Conservation (phyloP, 2,888 invertebrate genomes). For the Exephanes ischioxanthus region DNA sequence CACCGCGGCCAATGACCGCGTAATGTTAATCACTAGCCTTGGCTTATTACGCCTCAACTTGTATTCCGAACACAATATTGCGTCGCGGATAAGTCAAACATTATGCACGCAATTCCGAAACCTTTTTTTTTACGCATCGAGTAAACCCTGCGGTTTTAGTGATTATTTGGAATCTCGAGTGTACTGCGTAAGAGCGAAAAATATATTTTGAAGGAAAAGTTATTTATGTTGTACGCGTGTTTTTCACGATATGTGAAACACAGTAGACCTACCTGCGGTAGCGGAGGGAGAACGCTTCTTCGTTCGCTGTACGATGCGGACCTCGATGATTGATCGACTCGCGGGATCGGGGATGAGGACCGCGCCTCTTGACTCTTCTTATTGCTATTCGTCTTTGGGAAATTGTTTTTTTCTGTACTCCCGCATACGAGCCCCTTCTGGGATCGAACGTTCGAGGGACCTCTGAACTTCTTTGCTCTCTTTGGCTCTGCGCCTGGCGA, state of each 20-base stretch:
- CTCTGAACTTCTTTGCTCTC: slow-evolving; percentile 42
- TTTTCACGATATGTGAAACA: neutral
- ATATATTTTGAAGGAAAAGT: slow-evolving; percentile 2
- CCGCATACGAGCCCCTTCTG: slow-evolving; percentile 17
- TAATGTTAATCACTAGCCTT: slow-evolving; percentile 51
- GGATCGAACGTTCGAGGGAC: slow-evolving; percentile 25
- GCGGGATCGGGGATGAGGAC: slow-evolving; percentile 4
- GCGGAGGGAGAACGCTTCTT: neutral
- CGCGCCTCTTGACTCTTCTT: slow-evolving; percentile 33
- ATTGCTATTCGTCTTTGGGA: slow-evolving; percentile 15
- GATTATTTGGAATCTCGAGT: neutral
- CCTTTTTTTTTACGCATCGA: neutral
- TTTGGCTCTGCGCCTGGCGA: neutral
- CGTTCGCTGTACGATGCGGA: slow-evolving; percentile 71
- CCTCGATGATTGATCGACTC: slow-evolving; percentile 85
- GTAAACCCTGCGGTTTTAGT: neutral
- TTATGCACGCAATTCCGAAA: slow-evolving; percentile 26
- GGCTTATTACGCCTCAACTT: slow-evolving; percentile 55
- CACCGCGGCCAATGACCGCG: slow-evolving; percentile 53
- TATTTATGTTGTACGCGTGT: neutral
- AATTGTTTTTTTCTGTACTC: neutral
- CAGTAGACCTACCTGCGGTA: neutral
- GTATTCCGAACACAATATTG: slow-evolving; percentile 5
- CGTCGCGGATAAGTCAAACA: neutral
- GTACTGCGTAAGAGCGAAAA: neutral